Evolutionary conservation across 2,888 invertebrate species (phyloP).

Genomic region (Acanthoscelides obtectus): DNA sequence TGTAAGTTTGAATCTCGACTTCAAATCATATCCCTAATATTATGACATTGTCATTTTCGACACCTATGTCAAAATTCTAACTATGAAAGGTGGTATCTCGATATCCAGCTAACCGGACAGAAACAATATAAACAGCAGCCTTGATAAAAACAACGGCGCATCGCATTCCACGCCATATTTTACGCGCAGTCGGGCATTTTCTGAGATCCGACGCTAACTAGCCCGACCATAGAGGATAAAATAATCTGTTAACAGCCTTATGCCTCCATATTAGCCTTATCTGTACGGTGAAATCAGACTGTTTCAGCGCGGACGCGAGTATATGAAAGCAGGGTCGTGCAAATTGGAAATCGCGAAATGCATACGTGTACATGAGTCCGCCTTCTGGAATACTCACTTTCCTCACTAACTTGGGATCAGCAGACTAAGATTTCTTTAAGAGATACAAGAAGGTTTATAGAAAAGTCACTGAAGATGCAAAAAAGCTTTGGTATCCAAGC

Average conservation of each 20-base stretch:
- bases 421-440: too few relatives aligned
- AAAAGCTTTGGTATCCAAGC: too few relatives aligned
- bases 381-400: too few relatives aligned
- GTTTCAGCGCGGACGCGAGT: neutral
- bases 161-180: neutral
- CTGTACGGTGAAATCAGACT: neutral
- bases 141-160: neutral
- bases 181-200: neutral
- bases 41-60: too few relatives aligned
- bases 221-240: neutral
- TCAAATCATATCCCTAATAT: too few relatives aligned
- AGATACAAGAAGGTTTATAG: too few relatives aligned
- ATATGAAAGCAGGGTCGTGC: neutral
- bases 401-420: too few relatives aligned
- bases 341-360: neutral
- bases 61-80: too few relatives aligned
- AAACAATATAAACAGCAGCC: neutral
- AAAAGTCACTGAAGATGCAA: too few relatives aligned
- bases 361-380: too few relatives aligned
- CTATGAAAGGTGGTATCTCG: too few relatives aligned
- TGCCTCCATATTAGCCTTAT: neutral
- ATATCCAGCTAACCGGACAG: neutral
- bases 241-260: neutral
- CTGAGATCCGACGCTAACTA: neutral
- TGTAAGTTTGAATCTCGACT: too few relatives aligned